Evolutionary conservation across 1,140 invertebrate species (phyloP), one percentile per base, ranked within the genome.

Genomic region (Aphaenogaster ashmeadi): DNA sequence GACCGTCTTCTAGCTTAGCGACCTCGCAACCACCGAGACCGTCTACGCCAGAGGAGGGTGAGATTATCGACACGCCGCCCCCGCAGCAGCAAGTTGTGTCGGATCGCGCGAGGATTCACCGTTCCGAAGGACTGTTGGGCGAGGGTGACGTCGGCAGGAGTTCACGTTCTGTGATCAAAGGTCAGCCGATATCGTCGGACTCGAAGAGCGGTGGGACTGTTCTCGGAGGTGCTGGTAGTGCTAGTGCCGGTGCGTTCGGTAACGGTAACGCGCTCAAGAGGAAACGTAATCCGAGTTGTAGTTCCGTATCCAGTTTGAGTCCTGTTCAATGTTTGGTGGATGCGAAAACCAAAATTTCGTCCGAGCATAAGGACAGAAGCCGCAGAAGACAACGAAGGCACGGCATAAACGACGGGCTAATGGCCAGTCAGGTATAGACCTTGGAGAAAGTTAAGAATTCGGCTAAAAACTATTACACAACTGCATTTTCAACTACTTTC

Each of bases 271-370:
- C 66, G 47, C 78, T 89, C 60, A 96, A 96, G 89, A 93, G 96
- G 77, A 96, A 96, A 95, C 93, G 96, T 90, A 95, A 94, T 86
- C 93, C 94, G 58, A 96, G 96, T 90, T 94, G 94, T 85, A 96
- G 96, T 92, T 96, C 96, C 0, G 94, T 95, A 38, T 96, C 96
- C 15, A 95, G 94, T 90, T 91, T 94, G 9, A 92, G 92, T 89
- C 94, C 92, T 47, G 92, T 94, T 41, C 78, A 54, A 13, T 94
- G 93, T 92, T 93, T 92, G 36, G 80, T 92, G 33, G 94, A 95
- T 56, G 88, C 93, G 41, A 95, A 95, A 80, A 87, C 91, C 47
- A 95, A 95, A 78, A 89, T 86, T 21, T 91, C 92, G 33, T 75
- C 79, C 18, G 94, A 95, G 86, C 93, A 92, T 79, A 93, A 95